Conservation (phyloP, 2,888 invertebrate genomes). For the Aleiodes leptofemur region DNA sequence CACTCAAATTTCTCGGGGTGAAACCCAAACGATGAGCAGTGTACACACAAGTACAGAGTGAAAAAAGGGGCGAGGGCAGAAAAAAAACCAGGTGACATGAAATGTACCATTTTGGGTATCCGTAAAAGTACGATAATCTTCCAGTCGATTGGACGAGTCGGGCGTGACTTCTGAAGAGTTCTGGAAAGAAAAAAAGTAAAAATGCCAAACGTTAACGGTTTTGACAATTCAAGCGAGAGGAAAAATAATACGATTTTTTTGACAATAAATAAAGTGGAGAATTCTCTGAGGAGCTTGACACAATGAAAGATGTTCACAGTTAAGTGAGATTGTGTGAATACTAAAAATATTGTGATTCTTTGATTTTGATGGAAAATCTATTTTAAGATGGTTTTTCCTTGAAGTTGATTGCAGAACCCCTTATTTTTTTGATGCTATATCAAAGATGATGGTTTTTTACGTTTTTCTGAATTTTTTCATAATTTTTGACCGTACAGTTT, state of each 20-base stretch:
- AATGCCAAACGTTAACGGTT: slow-evolving; percentile 13
- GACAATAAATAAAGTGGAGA: neutral
- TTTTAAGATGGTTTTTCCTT: neutral
- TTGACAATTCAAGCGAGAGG: neutral
- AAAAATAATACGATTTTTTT: neutral
- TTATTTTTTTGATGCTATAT: too few species aligned
- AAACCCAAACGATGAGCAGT: slow-evolving; percentile 36
- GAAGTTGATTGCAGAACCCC: too few species aligned
- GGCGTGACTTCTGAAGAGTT: slow-evolving; percentile 52
- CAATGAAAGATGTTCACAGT: too few species aligned
- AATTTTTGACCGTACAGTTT: too few species aligned
- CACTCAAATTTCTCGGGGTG: slow-evolving; percentile 36
- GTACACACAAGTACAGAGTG: neutral
- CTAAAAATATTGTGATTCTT: too few species aligned
- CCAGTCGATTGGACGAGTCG: slow-evolving; percentile 54
- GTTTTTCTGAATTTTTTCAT: too few species aligned
- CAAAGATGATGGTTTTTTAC: too few species aligned
- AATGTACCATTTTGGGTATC: slow-evolving; percentile 33
- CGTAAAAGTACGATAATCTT: slow-evolving; percentile 50
- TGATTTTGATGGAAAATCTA: neutral
- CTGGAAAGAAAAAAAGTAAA: neutral
- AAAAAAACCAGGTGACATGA: slow-evolving; percentile 50
- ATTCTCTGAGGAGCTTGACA: too few species aligned
- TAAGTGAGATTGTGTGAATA: too few species aligned
- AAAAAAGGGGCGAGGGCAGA: neutral